A percentile compares a stretch with the other conserved stretches of the same genome.
These are phyloP conservation scores for Pristionchus maxplancki DNA, from an alignment of 2,888 invertebrate genomes.

Conservation along the genomic window DNA sequence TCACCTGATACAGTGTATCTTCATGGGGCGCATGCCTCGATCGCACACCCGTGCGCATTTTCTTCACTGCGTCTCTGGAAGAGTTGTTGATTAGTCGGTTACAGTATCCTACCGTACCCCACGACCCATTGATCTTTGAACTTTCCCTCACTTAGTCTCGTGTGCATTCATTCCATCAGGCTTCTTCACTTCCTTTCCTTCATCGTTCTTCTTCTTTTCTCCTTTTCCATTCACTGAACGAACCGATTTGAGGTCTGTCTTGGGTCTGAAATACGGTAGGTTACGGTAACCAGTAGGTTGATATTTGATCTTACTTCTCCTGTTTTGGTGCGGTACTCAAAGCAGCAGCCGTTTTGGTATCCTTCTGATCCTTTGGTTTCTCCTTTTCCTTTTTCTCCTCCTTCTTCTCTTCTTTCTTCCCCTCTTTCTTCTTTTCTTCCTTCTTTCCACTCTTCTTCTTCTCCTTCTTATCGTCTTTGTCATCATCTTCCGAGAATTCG, in stretches of 20 bases:
- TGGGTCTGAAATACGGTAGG: constrained; percentile 19
- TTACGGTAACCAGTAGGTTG: too few species aligned
- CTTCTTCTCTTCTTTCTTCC: background rate
- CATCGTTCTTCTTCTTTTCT: constrained; percentile 17
- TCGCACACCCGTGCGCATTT: constrained; percentile 27
- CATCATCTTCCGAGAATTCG: background rate
- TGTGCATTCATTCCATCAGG: background rate
- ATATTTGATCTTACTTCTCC: background rate
- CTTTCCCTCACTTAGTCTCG: constrained; percentile 30
- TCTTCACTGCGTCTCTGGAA: background rate
- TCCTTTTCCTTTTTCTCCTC: background rate
- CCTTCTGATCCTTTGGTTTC: constrained; percentile 24
- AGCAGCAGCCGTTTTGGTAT: background rate
- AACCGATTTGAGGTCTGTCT: background rate
- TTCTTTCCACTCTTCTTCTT: background rate
- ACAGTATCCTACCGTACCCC: background rate
- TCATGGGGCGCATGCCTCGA: constrained; percentile 24
- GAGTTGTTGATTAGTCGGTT: background rate
- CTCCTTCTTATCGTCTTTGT: constrained; percentile 16
- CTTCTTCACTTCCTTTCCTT: background rate
- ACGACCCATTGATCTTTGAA: background rate
- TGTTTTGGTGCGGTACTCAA: background rate
- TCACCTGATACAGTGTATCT: constrained; percentile 42
- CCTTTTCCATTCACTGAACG: background rate
- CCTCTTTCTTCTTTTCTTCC: constrained; percentile 24